Evolutionary conservation across 2,888 invertebrate species (phyloP), one percentile per base, ranked within the genome.

Genomic region (Selenia dentaria): DNA sequence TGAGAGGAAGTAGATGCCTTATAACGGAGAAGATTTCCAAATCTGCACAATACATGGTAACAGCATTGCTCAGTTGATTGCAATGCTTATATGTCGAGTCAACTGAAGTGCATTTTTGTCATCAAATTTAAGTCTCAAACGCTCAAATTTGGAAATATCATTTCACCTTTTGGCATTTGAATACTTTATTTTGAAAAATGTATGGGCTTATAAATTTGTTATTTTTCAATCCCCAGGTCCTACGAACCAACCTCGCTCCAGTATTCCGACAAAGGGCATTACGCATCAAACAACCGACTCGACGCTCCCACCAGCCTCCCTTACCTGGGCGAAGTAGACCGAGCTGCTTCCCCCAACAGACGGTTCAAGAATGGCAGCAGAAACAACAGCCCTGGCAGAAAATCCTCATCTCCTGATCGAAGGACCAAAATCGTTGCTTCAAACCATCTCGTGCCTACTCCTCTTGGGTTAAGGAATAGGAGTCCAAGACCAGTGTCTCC

Each of bases 401-500:
- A 87, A 53, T 87, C 90, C 1, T 74, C 89, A 0, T 88, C 91
- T 0, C 85, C 91, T 1, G 86, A 90, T 39, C 64, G 90, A 33
- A 75, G 88, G 35, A 74, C 84, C 0, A 86, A 86, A 54, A 71
- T 89, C 2, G 74, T 91, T 0, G 55, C 73, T 0, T 66, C 88
- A 0, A 83, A 79, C 36, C 88, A 92, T 53, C 78, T 92, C 55
- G 91, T 92, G 0, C 92, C 93, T 0, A 90, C 81, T 9, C 88
- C 90, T 34, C 83, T 82, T 48, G 81, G 83, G 0, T 69, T 82
- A 9, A 78, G 89, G 53, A 83, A 84, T 56, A 86, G 83, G 54
- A 86, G 85, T 47, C 87, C 89, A 0, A 71, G 88, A 32, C 84
- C 87, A 0, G 78, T 92, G 6, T 93, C 93, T 39, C 93, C 94